These are phyloP conservation scores for Siphlonurus alternatus DNA, from an alignment of 2,888 invertebrate genomes.

Conservation along the genomic window DNA sequence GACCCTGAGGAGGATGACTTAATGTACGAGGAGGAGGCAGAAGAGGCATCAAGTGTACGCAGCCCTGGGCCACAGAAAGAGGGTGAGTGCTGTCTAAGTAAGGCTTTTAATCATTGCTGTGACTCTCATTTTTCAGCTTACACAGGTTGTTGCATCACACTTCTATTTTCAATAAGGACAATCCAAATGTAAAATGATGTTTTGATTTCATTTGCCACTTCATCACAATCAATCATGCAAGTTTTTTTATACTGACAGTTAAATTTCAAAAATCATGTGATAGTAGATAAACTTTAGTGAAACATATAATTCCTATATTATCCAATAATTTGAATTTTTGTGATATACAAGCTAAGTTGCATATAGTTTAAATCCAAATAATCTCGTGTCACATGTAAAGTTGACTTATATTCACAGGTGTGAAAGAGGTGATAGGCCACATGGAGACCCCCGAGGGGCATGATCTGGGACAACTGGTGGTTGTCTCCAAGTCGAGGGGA, in stretches of 20 bases:
- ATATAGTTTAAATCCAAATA: too few species aligned
- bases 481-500: slow-evolving; percentile 33
- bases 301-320: too few species aligned
- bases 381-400: too few species aligned
- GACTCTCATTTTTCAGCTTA: too few species aligned
- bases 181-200: too few species aligned
- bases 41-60: slow-evolving; percentile 17
- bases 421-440: slow-evolving; percentile 47
- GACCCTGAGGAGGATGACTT: slow-evolving; percentile 36
- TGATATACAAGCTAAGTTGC: neutral
- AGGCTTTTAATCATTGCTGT: too few species aligned
- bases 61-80: neutral
- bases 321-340: too few species aligned
- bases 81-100: too few species aligned
- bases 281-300: too few species aligned
- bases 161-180: too few species aligned
- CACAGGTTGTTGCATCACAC: too few species aligned
- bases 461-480: slow-evolving; percentile 41
- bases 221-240: neutral
- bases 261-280: neutral
- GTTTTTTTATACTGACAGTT: neutral
- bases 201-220: too few species aligned
- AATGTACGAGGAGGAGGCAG: slow-evolving; percentile 25
- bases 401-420: neutral
- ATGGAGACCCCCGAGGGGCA: slow-evolving; percentile 41